These are phyloP conservation scores for Physeter macrocephalus DNA, from an alignment of 2,113 vertebrate genomes.

Conservation along the genomic window DNA sequence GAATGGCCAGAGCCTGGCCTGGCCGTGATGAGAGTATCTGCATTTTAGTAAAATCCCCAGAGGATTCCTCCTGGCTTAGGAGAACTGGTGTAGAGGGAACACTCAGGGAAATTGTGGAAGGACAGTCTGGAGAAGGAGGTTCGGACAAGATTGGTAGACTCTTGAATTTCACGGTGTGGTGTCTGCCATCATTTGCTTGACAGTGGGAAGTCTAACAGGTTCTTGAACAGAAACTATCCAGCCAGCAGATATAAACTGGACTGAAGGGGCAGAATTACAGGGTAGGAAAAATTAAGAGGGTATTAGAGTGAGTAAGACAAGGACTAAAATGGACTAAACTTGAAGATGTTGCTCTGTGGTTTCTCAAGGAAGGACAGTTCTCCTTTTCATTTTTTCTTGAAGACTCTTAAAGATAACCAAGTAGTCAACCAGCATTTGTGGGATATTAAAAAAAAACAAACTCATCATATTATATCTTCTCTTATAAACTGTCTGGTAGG, in stretches of 20 bases:
- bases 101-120: not conserved
- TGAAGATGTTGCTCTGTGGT: not conserved
- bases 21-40: not conserved
- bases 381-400: not conserved
- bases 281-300: not conserved
- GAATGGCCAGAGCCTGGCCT: not conserved
- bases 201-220: too few species aligned
- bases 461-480: not conserved
- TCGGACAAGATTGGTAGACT: not conserved
- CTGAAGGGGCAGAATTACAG: not conserved
- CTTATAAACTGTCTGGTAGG: not conserved
- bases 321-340: not conserved
- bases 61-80: not conserved
- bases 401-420: not conserved
- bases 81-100: not conserved
- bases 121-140: not conserved
- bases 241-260: not conserved
- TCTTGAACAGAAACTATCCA: not conserved
- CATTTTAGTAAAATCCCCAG: not conserved
- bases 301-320: not conserved
- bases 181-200: not conserved
- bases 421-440: not conserved
- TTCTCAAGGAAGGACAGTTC: not conserved
- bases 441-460: not conserved
- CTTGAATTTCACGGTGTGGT: not conserved